Percentiles rank a stretch among this genome's conserved stretches.
Evolutionary conservation across 1,140 invertebrate genomes (phyloP).

Genomic region (Drosophila subobscura): DNA sequence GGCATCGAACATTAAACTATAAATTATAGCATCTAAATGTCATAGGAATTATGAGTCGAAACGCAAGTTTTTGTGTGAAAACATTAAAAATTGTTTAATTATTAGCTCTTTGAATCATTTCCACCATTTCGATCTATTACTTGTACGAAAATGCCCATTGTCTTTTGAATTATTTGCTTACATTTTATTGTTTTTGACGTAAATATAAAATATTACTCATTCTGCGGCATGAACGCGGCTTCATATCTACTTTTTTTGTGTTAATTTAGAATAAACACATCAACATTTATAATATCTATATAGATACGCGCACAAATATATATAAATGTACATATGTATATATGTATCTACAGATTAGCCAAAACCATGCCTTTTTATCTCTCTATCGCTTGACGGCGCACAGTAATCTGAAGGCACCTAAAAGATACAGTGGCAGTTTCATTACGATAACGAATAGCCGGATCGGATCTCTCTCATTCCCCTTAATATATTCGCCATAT

Average conservation of each 20-base stretch:
- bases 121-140: too few species aligned
- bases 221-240: conserved; percentile 42
- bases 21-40: too few species aligned
- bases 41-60: too few species aligned
- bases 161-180: conserved; percentile 42
- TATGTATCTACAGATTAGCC: conserved; percentile 57
- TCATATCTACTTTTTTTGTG: conserved; percentile 28
- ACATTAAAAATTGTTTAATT: too few species aligned
- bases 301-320: background rate
- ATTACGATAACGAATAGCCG: conserved; percentile 36
- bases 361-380: conserved; percentile 70
- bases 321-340: conserved; percentile 4
- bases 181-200: conserved; percentile 40
- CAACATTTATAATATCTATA: conserved; percentile 14
- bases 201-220: conserved; percentile 54
- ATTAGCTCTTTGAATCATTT: too few species aligned
- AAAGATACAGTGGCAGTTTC: conserved; percentile 70
- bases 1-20: too few species aligned
- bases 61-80: too few species aligned
- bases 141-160: conserved; percentile 4
- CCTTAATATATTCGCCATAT: conserved; percentile 22
- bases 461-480: conserved; percentile 24
- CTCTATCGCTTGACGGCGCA: conserved; percentile 66
- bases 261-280: conserved; percentile 9
- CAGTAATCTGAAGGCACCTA: conserved; percentile 75